Conservation (phyloP, 2,888 invertebrate genomes). For the Tetanocera ferruginea region DNA sequence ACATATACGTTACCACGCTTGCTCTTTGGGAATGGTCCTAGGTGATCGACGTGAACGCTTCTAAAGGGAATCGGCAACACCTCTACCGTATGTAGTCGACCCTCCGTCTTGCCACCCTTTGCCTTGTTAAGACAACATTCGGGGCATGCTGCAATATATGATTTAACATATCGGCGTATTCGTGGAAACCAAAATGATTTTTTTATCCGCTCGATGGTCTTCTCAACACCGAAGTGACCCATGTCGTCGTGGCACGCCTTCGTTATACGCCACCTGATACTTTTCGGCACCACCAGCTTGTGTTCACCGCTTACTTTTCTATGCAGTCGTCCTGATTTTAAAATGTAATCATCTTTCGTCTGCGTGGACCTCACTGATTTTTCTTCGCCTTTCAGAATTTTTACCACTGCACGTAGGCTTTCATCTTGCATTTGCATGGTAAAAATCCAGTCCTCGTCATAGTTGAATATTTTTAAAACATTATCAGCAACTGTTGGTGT, state of each 20-base stretch:
- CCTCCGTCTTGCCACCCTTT: slow-evolving; percentile 30
- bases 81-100: slow-evolving; percentile 6
- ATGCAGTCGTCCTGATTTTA: not conserved
- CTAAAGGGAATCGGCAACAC: not conserved
- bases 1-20: slow-evolving; percentile 64
- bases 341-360: not conserved
- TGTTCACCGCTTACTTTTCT: not conserved
- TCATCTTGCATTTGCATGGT: slow-evolving; percentile 22
- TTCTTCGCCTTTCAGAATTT: not conserved
- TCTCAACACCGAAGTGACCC: slow-evolving; percentile 51
- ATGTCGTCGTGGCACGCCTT: slow-evolving; percentile 53
- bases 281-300: slow-evolving; percentile 46
- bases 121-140: no score
- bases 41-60: slow-evolving; percentile 50
- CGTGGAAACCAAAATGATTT: not conserved
- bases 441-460: slow-evolving; percentile 10
- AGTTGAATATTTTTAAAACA: not conserved
- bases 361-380: not conserved
- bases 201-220: slow-evolving; percentile 46
- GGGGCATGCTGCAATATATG: slow-evolving; percentile 16
- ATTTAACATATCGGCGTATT: not conserved
- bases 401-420: not conserved
- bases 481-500: slow-evolving; percentile 2
- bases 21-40: slow-evolving; percentile 39
- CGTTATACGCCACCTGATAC: slow-evolving; percentile 45